Conservation (phyloP, 2,797 vertebrate genomes). For the Sebastes nivosus region DNA sequence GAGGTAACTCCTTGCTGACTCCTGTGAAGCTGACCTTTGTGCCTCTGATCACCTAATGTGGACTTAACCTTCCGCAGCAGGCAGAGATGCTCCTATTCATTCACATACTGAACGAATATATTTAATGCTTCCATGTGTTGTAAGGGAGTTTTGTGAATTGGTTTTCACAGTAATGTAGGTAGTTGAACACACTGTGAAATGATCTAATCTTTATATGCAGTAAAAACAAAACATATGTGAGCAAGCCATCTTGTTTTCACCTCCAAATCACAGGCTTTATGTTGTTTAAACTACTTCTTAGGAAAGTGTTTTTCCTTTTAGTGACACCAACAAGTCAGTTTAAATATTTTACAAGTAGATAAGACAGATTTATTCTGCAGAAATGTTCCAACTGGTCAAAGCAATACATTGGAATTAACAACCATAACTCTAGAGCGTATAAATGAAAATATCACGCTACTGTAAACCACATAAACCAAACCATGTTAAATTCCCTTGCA, state of each 20-base stretch:
- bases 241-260: neutral
- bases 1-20: conserved; percentile 42
- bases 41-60: conserved; percentile 49
- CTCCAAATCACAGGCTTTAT: neutral
- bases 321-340: neutral
- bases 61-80: conserved; percentile 47
- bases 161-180: neutral
- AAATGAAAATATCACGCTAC: neutral
- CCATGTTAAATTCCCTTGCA: neutral
- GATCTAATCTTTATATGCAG: neutral
- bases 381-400: neutral
- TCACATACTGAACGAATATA: neutral
- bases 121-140: neutral
- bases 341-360: neutral
- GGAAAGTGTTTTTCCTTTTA: neutral
- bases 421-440: neutral
- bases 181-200: neutral
- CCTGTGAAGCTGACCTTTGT: conserved; percentile 68
- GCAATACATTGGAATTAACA: neutral
- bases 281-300: neutral
- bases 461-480: neutral
- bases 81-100: conserved; percentile 8
- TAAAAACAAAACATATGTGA: neutral
- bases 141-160: neutral
- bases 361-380: neutral